Base-by-base conservation (phyloP, 2,113 vertebrate species). In the Steatornis caripensis region DNA sequence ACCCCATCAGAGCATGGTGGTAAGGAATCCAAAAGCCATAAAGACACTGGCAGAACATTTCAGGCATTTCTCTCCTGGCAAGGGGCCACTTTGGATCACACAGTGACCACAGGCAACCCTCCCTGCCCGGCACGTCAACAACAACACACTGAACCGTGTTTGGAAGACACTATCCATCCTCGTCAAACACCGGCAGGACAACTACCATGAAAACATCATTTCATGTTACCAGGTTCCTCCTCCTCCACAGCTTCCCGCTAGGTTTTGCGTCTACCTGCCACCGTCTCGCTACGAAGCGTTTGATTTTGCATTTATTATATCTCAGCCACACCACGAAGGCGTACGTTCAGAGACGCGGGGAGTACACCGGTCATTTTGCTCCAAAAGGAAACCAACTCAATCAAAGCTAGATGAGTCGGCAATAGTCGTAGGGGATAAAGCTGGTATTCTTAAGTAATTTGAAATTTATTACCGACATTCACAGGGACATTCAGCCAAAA, bases 331-430 rank as follows among this genome's bases (percentile, higher is more conserved):
- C 19, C 48, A 45, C 2, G 1, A 46, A 81, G 64, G 51, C 3
- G 2, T 1, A 0, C 0, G 15, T 34, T 55, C 36, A 76, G 46
- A 39, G 27, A 55, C 9, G 5, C 5, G 1, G 32, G 54, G 29
- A 57, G 13, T 0, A 37, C 36, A 6, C 26, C 9, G 23, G 0
- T 0, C 36, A 49, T 55, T 86, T 29, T 61, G 34, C 57, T 83
- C 74, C 58, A 45, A 13, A 84, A 41, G 17, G 41, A 71, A 86
- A 37, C 24, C 6, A 2, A 18, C 21, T 10, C 21, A 9, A 53
- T 39, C 1, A 3, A 79, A 79, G 51, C 23, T 53, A 30, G n/a
- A 39, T 22, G 22, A 57, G 39, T 62, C 71, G 64, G 45, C 43
- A 49, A 2, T 18, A 34, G 19, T 17, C 66, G 66, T 4, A 69